phyloP scores from a whole-genome alignment of 2,797 vertebrate species.

The Morelia viridis region DNA sequence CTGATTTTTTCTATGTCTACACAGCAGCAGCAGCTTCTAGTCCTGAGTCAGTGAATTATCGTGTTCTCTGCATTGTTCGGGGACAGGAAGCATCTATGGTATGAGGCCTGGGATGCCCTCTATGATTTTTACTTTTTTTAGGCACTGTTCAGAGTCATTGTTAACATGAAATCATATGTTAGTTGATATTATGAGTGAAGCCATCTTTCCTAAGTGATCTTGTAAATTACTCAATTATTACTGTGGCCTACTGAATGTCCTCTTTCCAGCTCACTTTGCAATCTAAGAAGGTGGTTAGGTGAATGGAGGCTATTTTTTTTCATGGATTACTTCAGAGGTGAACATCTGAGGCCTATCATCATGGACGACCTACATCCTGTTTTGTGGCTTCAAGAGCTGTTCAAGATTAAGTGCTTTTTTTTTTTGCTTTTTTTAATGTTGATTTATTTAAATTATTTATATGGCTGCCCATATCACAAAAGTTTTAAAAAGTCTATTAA shows the following conservation, averaged over 20 bases:
- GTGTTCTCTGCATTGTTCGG: not conserved
- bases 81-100: not conserved
- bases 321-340: not conserved
- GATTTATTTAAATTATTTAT: not conserved
- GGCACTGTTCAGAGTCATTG: not conserved
- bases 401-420: not conserved
- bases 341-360: not conserved
- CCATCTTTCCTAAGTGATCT: not conserved
- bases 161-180: not conserved
- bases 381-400: not conserved
- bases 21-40: not conserved
- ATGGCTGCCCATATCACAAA: not conserved
- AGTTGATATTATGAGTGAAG: not conserved
- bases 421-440: not conserved
- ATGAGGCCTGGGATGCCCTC: not conserved
- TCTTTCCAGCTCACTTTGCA: not conserved
- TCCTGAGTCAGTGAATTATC: not conserved
- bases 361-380: not conserved
- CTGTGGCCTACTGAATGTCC: not conserved
- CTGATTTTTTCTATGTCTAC: not conserved
- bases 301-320: not conserved
- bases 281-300: not conserved
- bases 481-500: not conserved
- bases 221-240: not conserved
- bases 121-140: not conserved